Evolutionary conservation across 2,113 vertebrate genomes (phyloP).

Genomic region (Lipotes vexillifer): DNA sequence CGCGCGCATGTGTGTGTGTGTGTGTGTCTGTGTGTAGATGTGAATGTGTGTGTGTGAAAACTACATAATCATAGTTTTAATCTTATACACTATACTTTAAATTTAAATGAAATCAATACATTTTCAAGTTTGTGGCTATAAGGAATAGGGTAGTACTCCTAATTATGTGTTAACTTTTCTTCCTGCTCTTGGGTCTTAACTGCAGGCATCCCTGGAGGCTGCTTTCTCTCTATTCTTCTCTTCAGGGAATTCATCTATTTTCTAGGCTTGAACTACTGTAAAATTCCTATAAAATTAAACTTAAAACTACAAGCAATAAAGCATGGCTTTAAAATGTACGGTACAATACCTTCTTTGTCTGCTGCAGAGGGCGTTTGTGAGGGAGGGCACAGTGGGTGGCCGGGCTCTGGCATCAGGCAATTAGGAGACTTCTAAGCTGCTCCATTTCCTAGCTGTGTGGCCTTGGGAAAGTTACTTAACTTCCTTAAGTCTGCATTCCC

Average conservation of each 20-base stretch:
- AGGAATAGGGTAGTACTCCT: neutral
- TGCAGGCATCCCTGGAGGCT: neutral
- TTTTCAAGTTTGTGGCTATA: neutral
- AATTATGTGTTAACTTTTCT: neutral
- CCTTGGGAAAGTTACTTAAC: slow-evolving; percentile 27
- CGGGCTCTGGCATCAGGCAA: neutral
- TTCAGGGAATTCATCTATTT: slow-evolving; percentile 45
- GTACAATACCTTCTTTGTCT: slow-evolving; percentile 55
- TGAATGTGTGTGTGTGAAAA: neutral
- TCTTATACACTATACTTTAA: neutral
- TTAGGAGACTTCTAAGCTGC: neutral
- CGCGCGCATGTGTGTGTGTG: neutral
- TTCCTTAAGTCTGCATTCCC: neutral
- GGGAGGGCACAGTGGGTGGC: slow-evolving; percentile 1
- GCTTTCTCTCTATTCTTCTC: neutral
- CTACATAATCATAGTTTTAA: slow-evolving; percentile 9
- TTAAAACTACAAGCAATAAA: slow-evolving; percentile 29
- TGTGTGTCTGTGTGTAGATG: neutral
- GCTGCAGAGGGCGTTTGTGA: neutral
- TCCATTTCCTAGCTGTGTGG: neutral
- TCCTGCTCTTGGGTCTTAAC: neutral
- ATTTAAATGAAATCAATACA: neutral
- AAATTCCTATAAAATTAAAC: slow-evolving; percentile 54
- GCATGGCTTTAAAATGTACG: neutral
- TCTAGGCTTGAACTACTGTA: slow-evolving; percentile 20